A percentile compares a stretch with the other conserved stretches of the same genome.
phyloP scores from a whole-genome alignment of 2,888 invertebrate genomes.

The Keiferia lycopersicella region DNA sequence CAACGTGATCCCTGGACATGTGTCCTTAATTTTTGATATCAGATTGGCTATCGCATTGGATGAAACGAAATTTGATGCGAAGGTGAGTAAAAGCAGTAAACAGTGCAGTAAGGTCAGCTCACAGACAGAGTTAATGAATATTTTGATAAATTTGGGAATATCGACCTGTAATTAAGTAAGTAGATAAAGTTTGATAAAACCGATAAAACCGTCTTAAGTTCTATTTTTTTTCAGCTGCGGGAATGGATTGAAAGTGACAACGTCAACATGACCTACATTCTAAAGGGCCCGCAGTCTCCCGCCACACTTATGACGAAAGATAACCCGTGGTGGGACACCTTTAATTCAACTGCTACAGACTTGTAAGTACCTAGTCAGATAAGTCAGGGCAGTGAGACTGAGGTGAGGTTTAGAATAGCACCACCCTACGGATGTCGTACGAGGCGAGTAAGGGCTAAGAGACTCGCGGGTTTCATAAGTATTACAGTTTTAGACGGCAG shows the following conservation, averaged over 20 bases:
- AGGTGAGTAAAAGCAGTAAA: conserved; percentile 34
- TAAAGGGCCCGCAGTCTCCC: conserved; percentile 73
- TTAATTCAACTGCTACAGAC: neutral
- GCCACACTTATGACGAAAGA: conserved; percentile 75
- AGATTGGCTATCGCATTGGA: conserved; percentile 81
- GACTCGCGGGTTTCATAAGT: too few relatives aligned
- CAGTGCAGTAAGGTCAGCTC: too few relatives aligned
- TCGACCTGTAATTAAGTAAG: too few relatives aligned
- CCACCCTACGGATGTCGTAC: too few relatives aligned
- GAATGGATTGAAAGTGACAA: conserved; percentile 50
- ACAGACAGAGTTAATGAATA: too few relatives aligned
- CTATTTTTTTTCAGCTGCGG: neutral
- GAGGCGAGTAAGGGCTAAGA: too few relatives aligned
- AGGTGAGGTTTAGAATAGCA: too few relatives aligned
- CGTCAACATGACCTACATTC: conserved; percentile 77
- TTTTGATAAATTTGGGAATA: too few relatives aligned
- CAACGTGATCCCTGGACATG: conserved; percentile 90
- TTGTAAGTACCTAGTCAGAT: conserved; percentile 26
- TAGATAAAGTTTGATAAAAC: too few relatives aligned
- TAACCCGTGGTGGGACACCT: conserved; percentile 83
- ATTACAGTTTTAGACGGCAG: too few relatives aligned
- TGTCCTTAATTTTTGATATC: conserved; percentile 84
- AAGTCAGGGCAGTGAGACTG: too few relatives aligned
- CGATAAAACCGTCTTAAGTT: neutral
- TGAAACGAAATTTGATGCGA: conserved; percentile 37